Percentiles rank a stretch among this genome's conserved stretches.
These are phyloP conservation scores for Lytechinus pictus DNA, from an alignment of 35 echinoderm and acorn worm genomes.

Conservation along the genomic window DNA sequence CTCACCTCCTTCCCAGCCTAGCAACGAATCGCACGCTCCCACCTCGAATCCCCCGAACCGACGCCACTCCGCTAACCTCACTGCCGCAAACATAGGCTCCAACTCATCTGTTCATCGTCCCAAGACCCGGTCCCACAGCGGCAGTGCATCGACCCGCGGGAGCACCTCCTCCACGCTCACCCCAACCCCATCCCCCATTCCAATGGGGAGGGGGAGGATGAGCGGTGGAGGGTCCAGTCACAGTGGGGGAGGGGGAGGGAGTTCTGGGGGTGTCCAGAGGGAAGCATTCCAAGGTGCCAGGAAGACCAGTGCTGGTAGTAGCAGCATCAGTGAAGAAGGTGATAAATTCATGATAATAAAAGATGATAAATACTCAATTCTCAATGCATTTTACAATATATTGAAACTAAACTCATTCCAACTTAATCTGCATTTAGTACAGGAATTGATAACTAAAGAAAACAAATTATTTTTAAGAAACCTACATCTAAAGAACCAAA, in stretches of 20 bases:
- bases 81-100: constrained; percentile 63
- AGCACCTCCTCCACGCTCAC: constrained; percentile 88
- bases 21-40: background rate
- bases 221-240: constrained; percentile 43
- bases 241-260: constrained; percentile 7
- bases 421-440: no score
- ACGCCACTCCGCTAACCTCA: constrained; percentile 26
- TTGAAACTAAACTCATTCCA: no score
- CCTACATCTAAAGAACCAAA: no score
- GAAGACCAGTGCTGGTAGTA: constrained; percentile 80
- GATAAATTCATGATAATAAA: background rate
- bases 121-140: constrained; percentile 45
- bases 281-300: background rate
- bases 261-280: background rate
- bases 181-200: constrained; percentile 72
- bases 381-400: no score
- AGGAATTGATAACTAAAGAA: no score
- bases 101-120: constrained; percentile 67
- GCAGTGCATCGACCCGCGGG: constrained; percentile 61
- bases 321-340: constrained; percentile 98
- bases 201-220: constrained; percentile 46
- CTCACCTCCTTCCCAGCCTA: background rate
- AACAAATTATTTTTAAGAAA: no score
- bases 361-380: no score
- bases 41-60: background rate